Conservation (phyloP, 2,797 vertebrate genomes). For the Sebastes nivosus region DNA sequence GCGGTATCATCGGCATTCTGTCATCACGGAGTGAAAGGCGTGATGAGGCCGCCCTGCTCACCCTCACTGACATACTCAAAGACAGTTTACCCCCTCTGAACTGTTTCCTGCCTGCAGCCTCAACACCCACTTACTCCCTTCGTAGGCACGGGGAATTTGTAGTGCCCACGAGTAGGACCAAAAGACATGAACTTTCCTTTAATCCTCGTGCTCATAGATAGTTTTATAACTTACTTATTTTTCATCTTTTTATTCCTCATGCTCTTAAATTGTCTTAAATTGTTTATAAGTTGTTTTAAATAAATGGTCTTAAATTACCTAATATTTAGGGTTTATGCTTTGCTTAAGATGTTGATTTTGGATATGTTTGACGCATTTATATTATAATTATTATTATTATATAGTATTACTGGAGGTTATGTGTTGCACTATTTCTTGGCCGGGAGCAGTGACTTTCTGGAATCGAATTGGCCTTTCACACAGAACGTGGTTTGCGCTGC, state of each 20-base stretch:
- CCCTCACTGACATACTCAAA: not conserved
- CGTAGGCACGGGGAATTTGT: not conserved
- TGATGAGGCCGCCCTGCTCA: not conserved
- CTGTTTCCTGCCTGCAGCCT: not conserved
- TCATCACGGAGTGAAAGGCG: not conserved
- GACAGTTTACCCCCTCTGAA: not conserved
- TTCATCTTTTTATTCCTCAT: not conserved
- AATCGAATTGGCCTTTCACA: too few relatives aligned
- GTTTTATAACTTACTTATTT: not conserved
- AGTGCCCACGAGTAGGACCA: not conserved
- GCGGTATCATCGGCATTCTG: too few relatives aligned
- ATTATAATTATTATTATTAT: too few relatives aligned
- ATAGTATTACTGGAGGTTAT: too few relatives aligned
- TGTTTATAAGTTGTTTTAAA: too few relatives aligned
- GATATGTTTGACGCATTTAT: too few relatives aligned
- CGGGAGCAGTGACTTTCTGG: too few relatives aligned
- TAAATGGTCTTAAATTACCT: too few relatives aligned
- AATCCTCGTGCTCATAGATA: not conserved
- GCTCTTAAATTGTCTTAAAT: not conserved
- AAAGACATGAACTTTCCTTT: not conserved
- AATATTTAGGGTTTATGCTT: too few relatives aligned
- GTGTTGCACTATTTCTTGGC: too few relatives aligned
- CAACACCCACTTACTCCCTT: not conserved
- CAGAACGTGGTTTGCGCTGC: too few relatives aligned
- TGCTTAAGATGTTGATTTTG: too few relatives aligned